Conservation (phyloP, 2,888 invertebrate species). For the Onchidella celtica region DNA sequence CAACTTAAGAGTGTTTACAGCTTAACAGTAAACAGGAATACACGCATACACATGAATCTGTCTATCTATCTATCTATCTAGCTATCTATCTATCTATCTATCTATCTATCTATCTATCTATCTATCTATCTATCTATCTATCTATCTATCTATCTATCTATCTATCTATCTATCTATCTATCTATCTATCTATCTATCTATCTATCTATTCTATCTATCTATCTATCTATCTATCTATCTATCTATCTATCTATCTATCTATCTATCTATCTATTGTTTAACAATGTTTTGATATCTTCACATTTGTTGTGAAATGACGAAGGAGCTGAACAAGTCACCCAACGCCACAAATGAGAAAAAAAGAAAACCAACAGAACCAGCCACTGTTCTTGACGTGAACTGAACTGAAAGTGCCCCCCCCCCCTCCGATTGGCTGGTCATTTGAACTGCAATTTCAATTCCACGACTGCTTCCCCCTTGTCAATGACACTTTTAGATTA, state of each 20-base stretch:
- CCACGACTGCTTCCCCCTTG: not conserved
- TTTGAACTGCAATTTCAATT: not conserved
- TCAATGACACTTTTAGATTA: constrained; percentile 6
- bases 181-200: no score
- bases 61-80: no score
- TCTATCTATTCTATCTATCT: not conserved
- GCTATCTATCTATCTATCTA: no score
- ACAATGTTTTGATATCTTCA: not conserved
- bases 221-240: not conserved
- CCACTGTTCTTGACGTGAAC: not conserved
- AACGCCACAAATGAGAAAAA: not conserved
- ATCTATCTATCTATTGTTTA: not conserved
- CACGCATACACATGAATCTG: no score
- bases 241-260: not conserved
- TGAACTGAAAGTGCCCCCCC: not conserved
- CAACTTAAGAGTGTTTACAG: no score
- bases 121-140: no score
- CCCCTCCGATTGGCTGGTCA: not conserved
- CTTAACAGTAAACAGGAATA: no score
- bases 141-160: no score
- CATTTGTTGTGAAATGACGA: not conserved
- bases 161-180: no score
- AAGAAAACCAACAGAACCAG: not conserved
- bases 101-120: no score
- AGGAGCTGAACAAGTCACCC: not conserved